phyloP scores from a whole-genome alignment of 23 tunicate genomes.

The Styela plicata region DNA sequence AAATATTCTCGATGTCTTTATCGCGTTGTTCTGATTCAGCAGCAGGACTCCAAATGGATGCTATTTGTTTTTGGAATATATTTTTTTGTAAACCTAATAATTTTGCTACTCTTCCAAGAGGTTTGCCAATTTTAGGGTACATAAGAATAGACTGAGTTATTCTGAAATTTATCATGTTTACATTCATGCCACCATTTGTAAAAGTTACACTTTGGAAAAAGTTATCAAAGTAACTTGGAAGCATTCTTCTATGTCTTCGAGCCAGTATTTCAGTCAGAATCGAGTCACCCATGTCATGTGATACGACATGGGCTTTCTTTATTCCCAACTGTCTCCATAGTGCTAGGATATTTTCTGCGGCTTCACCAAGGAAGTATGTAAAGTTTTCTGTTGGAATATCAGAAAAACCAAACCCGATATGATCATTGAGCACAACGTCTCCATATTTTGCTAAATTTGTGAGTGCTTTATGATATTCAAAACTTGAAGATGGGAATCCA shows the following conservation, averaged over 20 bases:
- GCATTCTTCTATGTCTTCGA: conserved; percentile 63
- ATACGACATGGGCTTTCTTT: conserved; percentile 60
- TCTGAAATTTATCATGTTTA: conserved; percentile 61
- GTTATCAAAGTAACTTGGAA: conserved; percentile 61
- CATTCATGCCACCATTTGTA: conserved; percentile 98
- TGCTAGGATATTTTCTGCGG: conserved; percentile 74
- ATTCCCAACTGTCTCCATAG: conserved; percentile 60
- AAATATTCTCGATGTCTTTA: conserved; percentile 36
- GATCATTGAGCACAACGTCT: conserved; percentile 86
- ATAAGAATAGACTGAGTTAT: conserved; percentile 57
- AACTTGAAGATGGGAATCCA: conserved; percentile 95
- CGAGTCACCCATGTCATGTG: conserved; percentile 99
- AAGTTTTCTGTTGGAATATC: conserved; percentile 71
- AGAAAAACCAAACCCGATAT: conserved; percentile 96
- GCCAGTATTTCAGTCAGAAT: conserved; percentile 84
- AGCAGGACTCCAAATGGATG: conserved; percentile 48
- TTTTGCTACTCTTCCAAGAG: conserved; percentile 19
- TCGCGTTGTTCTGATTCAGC: conserved; percentile 23
- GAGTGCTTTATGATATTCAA: conserved; percentile 84
- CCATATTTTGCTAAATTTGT: conserved; percentile 52
- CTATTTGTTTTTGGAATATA: conserved; percentile 26
- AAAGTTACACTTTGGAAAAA: conserved; percentile 82
- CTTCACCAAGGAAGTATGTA: conserved; percentile 86
- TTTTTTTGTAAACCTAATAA: neutral
- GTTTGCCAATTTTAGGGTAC: conserved; percentile 35